Evolutionary conservation across 2,113 vertebrate genomes (phyloP).

Genomic region (Raja brachyura): DNA sequence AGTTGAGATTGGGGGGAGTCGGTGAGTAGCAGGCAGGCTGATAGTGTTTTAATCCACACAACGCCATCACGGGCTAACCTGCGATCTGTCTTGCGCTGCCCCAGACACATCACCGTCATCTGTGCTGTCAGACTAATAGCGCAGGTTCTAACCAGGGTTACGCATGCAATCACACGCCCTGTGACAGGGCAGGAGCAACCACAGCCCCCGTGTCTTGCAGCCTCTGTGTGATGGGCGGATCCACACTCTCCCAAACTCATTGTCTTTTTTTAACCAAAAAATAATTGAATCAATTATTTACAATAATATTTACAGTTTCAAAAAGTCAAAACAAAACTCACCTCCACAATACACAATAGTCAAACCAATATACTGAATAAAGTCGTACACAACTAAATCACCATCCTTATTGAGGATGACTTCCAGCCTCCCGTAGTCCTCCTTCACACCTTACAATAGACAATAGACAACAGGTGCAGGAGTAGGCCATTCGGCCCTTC

Average conservation of each 20-base stretch:
- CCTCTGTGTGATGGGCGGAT: neutral
- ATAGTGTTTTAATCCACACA: neutral
- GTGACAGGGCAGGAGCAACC: slow-evolving; percentile 12
- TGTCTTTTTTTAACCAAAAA: too few relatives aligned
- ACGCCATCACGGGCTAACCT: slow-evolving; percentile 13
- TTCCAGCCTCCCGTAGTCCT: too few relatives aligned
- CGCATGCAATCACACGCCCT: neutral
- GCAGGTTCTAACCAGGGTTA: slow-evolving; percentile 26
- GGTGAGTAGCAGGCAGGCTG: neutral
- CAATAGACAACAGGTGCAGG: too few relatives aligned
- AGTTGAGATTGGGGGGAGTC: neutral
- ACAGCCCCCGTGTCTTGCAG: slow-evolving; percentile 9
- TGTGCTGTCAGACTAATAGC: slow-evolving; percentile 33
- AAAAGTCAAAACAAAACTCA: too few relatives aligned
- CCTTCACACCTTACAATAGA: too few relatives aligned
- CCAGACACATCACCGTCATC: slow-evolving; percentile 27
- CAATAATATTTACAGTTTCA: too few relatives aligned
- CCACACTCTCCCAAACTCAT: neutral
- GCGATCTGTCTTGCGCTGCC: slow-evolving; percentile 24
- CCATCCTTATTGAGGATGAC: too few relatives aligned
- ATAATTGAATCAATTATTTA: too few relatives aligned
- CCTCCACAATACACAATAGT: too few relatives aligned
- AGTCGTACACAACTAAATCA: too few relatives aligned
- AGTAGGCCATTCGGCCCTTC: too few relatives aligned
- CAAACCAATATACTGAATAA: too few relatives aligned